Conservation (phyloP, 1,140 invertebrate genomes). For the Drosophila leontia region DNA sequence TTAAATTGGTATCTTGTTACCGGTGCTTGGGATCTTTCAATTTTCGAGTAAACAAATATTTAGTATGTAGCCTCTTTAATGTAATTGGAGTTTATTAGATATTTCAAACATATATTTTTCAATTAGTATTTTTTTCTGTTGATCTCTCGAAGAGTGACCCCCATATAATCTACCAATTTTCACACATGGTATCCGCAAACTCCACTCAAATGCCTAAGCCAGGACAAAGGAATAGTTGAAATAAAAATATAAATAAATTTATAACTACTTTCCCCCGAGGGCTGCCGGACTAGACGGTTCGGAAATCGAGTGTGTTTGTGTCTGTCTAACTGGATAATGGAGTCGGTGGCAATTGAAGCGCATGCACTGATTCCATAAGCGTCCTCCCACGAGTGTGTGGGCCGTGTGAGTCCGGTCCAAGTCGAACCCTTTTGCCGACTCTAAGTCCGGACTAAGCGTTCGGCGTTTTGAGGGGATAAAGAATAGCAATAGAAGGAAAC, state of each 20-base stretch:
- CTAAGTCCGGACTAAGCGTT: slow-evolving; percentile 57
- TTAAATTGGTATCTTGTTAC: not conserved
- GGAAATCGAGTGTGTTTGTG: slow-evolving; percentile 13
- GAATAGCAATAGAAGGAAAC: slow-evolving; percentile 53
- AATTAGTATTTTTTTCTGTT: not conserved
- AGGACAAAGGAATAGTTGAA: slow-evolving; percentile 17
- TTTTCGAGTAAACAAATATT: not conserved
- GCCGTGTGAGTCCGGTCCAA: slow-evolving; percentile 8
- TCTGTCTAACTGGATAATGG: slow-evolving; percentile 60
- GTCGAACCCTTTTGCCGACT: slow-evolving; percentile 32
- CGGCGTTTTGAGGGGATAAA: slow-evolving; percentile 16
- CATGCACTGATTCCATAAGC: slow-evolving; percentile 70
- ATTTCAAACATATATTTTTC: not conserved
- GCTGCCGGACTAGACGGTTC: slow-evolving; percentile 18
- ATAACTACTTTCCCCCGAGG: slow-evolving; percentile 6
- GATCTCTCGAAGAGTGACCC: not conserved
- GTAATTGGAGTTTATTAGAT: no score
- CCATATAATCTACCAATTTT: slow-evolving; percentile 35
- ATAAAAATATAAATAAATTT: slow-evolving; percentile 30
- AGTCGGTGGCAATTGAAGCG: slow-evolving; percentile 68
- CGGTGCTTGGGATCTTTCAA: not conserved
- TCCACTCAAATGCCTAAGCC: slow-evolving; percentile 22
- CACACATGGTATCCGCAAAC: slow-evolving; percentile 14
- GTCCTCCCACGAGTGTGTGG: slow-evolving; percentile 27
- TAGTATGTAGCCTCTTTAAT: no score